Evolutionary conservation across 2,888 invertebrate species (phyloP), one percentile per base, ranked within the genome.

Genomic region (Branchipolynoe longqiensis): DNA sequence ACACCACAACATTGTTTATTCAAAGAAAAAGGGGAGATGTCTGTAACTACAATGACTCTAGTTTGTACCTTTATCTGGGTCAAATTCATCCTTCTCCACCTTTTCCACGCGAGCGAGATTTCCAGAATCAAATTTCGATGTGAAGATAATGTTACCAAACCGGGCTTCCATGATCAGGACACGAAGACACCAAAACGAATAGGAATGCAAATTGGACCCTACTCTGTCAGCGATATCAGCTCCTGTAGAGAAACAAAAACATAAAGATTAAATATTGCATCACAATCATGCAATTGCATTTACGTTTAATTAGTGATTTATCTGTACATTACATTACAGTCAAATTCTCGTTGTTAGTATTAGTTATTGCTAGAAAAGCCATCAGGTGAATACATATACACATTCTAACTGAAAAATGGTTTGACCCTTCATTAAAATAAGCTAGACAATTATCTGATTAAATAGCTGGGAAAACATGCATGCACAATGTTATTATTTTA

Each of bases 51-150:
- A n/a, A n/a, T n/a, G n/a, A n/a, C n/a, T n/a, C n/a, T n/a, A n/a
- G n/a, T n/a, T n/a, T n/a, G n/a, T 64, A 84, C 84, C 64, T 81
- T n/a, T 33, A 56, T 86, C 87, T 56, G 91, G 91, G 64, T 91
- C 91, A 62, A 92, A 92, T 31, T 92, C 92, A 85, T 92, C 92
- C 85, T 86, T 90, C 4, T 88, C 86, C 8, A 93, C 96, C 91
- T 96, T 95, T 93, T 97, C 97, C 83, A 97, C 97, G 94, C 95
- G 95, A 84, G 96, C 96, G 90, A 98, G 95, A 94, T 98, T 98
- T 86, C 97, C 97, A 64, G 97, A 98, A 94, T 98, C 98, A 95
- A 98, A 97, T 93, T 97, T 96, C 90, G 97, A 96, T 90, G 96
- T 96, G 94, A 98, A 97, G 90, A 95, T 95, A 94, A 97, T 96